Base-by-base conservation (phyloP, 2,113 vertebrate species). In the Malurus melanocephalus region DNA sequence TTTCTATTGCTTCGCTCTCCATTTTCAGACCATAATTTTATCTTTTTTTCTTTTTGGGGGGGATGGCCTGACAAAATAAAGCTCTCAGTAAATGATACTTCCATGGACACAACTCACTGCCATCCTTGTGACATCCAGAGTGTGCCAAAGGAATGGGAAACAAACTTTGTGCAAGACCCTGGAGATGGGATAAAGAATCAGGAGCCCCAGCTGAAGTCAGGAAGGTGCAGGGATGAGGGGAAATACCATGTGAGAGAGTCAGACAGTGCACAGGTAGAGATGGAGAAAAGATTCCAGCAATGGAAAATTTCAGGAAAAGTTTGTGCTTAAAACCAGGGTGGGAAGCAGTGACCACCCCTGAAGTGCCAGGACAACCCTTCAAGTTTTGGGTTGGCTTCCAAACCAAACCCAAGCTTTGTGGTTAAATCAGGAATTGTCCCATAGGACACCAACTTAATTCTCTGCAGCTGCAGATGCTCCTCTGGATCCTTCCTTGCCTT, bases 161-260 rank as follows among this genome's bases (percentile, higher is more conserved):
- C 18, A 56, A 83, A 48, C 13, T 4, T 13, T 17, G 21, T 42
- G 14, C 30, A 61, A 45, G 20, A 20, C 3, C 18, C 21, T 7
- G 3, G 18, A 23, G 9, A 48, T 5, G 16, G 11, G 27, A 48
- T 3, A 13, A 61, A 30, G 53, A 53, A 27, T 32, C 15, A 10
- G 0, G 26, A 80, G 7, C 7, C 21, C 9, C 23, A 35, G 0
- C 4, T 38, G n/a, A 64, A 65, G 4, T 0, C 0, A 52, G 10
- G 22, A 18, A 16, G 11, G 38, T 38, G 38, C 38, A 38, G 38
- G 38, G 38, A 23, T 20, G 49, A 72, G 17, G 8, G 13, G 17
- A 68, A 83, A 46, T 16, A 45, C 8, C 40, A 6, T 40, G n/a
- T 20, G 17, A 51, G 17, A 56, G 3, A 38, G 8, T 28, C 18